These are phyloP conservation scores for Pangasianodon hypophthalmus DNA, from an alignment of 2,113 vertebrate species.

Conservation along the genomic window DNA sequence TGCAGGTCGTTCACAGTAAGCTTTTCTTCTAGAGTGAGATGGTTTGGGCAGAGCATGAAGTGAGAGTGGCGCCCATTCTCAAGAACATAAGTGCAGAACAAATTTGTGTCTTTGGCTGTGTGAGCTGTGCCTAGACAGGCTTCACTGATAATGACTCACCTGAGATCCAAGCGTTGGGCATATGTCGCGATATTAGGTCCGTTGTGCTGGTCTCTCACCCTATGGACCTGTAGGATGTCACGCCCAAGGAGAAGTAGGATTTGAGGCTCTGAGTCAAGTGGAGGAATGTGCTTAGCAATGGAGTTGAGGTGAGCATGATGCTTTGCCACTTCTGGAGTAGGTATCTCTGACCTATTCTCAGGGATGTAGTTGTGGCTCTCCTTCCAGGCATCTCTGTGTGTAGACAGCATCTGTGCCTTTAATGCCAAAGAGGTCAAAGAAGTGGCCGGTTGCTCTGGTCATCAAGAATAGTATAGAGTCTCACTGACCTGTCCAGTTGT, in stretches of 20 bases:
- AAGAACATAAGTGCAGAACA: background rate
- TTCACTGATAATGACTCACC: slow-evolving; percentile 23
- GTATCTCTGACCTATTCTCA: too few relatives aligned
- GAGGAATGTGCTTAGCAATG: too few relatives aligned
- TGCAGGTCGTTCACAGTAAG: background rate
- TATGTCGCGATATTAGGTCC: slow-evolving; percentile 13
- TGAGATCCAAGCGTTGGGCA: background rate
- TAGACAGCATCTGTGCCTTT: too few relatives aligned
- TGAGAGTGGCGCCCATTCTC: background rate
- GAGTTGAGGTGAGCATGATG: too few relatives aligned
- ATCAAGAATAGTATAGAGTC: too few relatives aligned
- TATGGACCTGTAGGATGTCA: slow-evolving; percentile 6
- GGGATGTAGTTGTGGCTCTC: too few relatives aligned
- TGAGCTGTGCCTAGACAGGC: slow-evolving; percentile 3
- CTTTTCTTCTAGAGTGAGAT: background rate
- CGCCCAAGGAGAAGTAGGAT: background rate
- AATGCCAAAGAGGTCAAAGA: too few relatives aligned
- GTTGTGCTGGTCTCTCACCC: slow-evolving; percentile 6
- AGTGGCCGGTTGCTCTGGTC: too few relatives aligned
- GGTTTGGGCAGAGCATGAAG: background rate
- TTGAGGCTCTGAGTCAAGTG: too few relatives aligned
- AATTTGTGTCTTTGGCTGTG: background rate
- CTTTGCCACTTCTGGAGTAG: too few relatives aligned
- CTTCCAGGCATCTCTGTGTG: too few relatives aligned
- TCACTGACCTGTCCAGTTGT: too few relatives aligned